These are phyloP conservation scores for Conomelus anceps DNA, from an alignment of 2,888 invertebrate species.

Conservation along the genomic window DNA sequence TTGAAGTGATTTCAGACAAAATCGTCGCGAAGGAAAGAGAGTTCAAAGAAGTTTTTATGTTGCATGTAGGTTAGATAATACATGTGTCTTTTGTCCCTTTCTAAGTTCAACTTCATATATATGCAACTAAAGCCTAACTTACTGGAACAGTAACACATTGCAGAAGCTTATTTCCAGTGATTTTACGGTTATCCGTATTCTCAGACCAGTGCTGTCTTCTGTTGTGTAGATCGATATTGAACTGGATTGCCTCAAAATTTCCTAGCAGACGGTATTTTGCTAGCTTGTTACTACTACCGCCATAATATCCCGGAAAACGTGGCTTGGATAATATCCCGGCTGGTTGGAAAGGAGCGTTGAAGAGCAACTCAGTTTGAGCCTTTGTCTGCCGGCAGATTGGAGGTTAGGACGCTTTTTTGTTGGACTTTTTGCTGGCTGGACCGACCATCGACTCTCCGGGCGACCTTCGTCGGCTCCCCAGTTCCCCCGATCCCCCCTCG, in stretches of 20 bases:
- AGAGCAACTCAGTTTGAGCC: too few relatives aligned
- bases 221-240: background rate
- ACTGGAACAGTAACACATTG: too few relatives aligned
- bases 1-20: too few relatives aligned
- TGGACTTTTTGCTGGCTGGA: constrained; percentile 6
- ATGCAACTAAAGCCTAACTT: too few relatives aligned
- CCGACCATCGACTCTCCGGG: constrained; percentile 2
- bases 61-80: too few relatives aligned
- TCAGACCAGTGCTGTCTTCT: background rate
- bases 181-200: background rate
- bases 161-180: too few relatives aligned
- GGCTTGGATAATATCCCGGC: too few relatives aligned
- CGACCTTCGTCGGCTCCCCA: background rate
- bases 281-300: background rate
- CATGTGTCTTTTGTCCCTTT: too few relatives aligned
- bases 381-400: background rate
- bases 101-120: too few relatives aligned
- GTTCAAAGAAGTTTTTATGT: too few relatives aligned
- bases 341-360: too few relatives aligned
- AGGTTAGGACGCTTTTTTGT: background rate
- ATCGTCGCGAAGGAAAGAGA: too few relatives aligned
- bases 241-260: background rate
- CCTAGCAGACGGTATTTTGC: background rate
- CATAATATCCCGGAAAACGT: background rate
- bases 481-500: background rate